Evolutionary conservation across 2,113 vertebrate species (phyloP), one percentile per base, ranked within the genome.

Genomic region (Mungos mungo): DNA sequence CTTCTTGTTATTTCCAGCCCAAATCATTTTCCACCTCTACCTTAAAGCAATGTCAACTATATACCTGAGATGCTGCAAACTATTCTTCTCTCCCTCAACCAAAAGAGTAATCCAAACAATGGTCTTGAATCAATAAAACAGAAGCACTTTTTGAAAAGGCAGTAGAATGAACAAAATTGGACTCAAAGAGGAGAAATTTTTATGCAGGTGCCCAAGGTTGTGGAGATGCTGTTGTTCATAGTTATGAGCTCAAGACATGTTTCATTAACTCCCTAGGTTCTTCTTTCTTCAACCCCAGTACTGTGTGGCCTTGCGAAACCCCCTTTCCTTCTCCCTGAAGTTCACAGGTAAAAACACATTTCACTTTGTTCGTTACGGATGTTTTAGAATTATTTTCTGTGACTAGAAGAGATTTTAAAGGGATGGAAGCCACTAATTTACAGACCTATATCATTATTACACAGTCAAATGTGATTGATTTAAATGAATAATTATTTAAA

Each of bases 401-500:
- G 29, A 60, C 57, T 71, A 69, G 52, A 72, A 63, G 65, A 93
- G 41, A 35, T 82, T 93, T 88, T 82, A 52, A 12, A 94, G n/a
- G 19, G 29, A 3, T 33, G 80, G 83, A 93, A 90, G 69, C 38
- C 38, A 71, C 65, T 63, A 10, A 77, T 6, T 79, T 83, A 57
- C 8, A 92, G 14, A 50, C 29, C 4, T 54, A 35, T 92, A 33
- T 93, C 31, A 60, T 90, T 91, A 50, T 65, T 93, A 80, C 5
- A 11, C 15, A 77, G 15, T 35, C 80, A 76, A 82, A 65, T 63
- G 52, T 38, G 93, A 72, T 77, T 83, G 93, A 68, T 82, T 79
- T 57, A 91, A 90, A 95, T n/a, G 31, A 76, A 33, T n/a, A 95
- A 57, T 65, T 88, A 71, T 81, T 94, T 81, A 69, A 77, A 50